Base-by-base conservation (phyloP, 2,113 vertebrate species). In the Calyptommatus sinebrachiatus region DNA sequence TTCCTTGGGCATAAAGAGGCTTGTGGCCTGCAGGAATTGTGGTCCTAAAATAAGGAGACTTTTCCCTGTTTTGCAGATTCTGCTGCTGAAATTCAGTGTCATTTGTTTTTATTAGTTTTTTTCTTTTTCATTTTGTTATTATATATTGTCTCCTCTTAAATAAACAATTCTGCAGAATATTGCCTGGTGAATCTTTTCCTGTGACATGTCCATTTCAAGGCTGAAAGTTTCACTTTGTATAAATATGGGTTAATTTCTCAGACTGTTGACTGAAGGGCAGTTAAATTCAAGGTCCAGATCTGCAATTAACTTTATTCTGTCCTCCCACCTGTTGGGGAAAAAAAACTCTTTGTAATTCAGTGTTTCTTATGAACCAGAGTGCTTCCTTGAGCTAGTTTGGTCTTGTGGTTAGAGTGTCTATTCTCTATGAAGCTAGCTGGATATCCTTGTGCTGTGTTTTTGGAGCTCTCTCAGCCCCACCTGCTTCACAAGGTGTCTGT, bases 1-100 rank as follows among this genome's bases (percentile, higher is more conserved):
- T 71, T 41, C 66, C 45, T 7, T 31, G 60, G 48, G 50, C 28
- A 65, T 74, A 8, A 45, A 86, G 68, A 73, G 85, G 31, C 85
- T 48, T 22, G 41, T 76, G 50, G 45, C 4, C 71, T 48, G 11
- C 41, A 79, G 10, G n/a, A 24, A 50, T 8, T 70, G 31, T 14
- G 14, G 48, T n/a, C 16, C 28, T 46, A 73, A 69, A 24, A 81
- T 20, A 81, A 60, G 35, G 26, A 70, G n/a, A 26, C 48, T 67
- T 41, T 26, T 41, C 31, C n/a, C 21, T 41, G 35, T 24, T 73
- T 73, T 45, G 11, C 22, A n/a, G 22, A 4, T 80, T 28, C 20
- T 31, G 8, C 63, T 14, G 18, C 76, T 26, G 35, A 41, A 41
- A 41, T 41, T 41, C 35, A 41, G 5, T 2, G 35, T 41, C 35